Evolutionary conservation across 2,888 invertebrate species (phyloP).

Genomic region (Cephus rjabovi): DNA sequence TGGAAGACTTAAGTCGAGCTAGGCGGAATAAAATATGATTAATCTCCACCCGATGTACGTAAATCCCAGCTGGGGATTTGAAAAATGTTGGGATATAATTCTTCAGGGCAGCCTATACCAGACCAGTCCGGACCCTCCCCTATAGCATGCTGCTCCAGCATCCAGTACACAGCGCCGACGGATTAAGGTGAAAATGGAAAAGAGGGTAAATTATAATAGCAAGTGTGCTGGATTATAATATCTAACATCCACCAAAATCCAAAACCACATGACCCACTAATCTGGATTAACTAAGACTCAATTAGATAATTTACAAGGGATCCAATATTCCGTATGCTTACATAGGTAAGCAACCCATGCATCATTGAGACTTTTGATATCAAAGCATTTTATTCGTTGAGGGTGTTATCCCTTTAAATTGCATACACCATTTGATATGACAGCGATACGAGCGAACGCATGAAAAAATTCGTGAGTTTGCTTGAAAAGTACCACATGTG

Average conservation of each 20-base stretch:
- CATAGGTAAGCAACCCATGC: background rate
- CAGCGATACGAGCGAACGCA: background rate
- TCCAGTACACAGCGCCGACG: background rate
- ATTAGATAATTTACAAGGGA: background rate
- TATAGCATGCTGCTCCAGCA: background rate
- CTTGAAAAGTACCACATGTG: background rate
- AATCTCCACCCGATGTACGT: slow-evolving; percentile 35
- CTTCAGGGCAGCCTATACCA: background rate
- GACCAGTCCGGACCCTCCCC: background rate
- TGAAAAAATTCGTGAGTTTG: background rate
- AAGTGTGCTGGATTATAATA: background rate
- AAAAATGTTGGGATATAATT: slow-evolving; percentile 43
- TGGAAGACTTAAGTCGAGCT: slow-evolving; percentile 22
- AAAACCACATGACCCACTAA: background rate
- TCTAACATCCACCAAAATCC: background rate
- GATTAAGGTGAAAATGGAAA: background rate
- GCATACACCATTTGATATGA: background rate
- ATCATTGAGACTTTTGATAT: background rate
- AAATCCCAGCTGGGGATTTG: slow-evolving; percentile 51
- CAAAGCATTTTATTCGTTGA: background rate
- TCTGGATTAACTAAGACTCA: background rate
- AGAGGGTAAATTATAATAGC: background rate
- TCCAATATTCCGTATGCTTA: background rate
- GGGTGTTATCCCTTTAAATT: background rate
- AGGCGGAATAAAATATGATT: slow-evolving; percentile 38